Base-by-base conservation (phyloP, 2,888 invertebrate species). In the Cephus runcator region DNA sequence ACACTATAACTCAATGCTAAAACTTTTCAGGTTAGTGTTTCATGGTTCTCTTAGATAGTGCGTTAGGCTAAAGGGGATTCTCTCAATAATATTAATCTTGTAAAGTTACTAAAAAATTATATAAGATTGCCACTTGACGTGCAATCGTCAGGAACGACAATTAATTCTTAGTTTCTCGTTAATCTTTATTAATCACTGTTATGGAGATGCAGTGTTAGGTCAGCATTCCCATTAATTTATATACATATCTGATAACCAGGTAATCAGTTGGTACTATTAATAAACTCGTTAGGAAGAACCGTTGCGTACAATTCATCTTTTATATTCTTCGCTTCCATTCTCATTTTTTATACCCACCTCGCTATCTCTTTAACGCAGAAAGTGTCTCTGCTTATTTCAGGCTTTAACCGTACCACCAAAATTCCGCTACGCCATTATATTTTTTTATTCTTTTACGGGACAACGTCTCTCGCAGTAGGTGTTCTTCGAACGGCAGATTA, bases 191-290 rank as follows among this genome's bases (percentile, higher is more conserved):
- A 40, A 9, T 40, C 23, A 40, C 40, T 40, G 23, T 23, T 23
- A 23, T 56, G 23, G 23, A 23, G 56, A 56, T 77, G 73, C 77
- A 77, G 82, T 79, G 83, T 84, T 80, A 83, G 86, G 85, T 87
- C 85, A 86, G 85, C 81, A 87, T 79, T 81, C 81, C 79, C 80
- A 79, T 82, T 80, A 56, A 56, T 23, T 56, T 23, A 56, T 56
- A 56, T 56, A 23, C 56, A 9, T 56, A 56, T 56, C 23, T 56
- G 84, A 84, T 84, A 85, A 83, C 83, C 83, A 84, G 82, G 87
- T 84, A 86, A 87, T 87, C 84, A 85, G 85, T 85, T 79, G 78
- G 79, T 69, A 78, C 87, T 87, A 88, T 87, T 87, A 86, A 87
- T 87, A 87, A 83, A 86, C 83, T 73, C 33, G 78, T 81, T 78